These are phyloP conservation scores for Leucozona laternaria DNA, from an alignment of 2,888 invertebrate genomes.

Conservation along the genomic window DNA sequence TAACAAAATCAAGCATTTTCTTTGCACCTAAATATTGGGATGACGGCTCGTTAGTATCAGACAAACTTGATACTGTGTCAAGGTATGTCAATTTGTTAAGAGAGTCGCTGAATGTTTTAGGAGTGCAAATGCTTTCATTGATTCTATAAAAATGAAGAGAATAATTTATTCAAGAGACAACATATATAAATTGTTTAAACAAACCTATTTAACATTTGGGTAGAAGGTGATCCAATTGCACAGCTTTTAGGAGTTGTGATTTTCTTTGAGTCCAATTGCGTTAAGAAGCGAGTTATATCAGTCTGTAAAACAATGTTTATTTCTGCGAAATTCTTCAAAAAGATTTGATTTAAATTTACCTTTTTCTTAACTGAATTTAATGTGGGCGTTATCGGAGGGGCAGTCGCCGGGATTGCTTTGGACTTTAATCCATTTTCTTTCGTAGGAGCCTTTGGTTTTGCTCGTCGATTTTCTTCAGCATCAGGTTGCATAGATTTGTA, in stretches of 20 bases:
- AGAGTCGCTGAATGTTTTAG: constrained; percentile 33
- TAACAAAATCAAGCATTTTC: constrained; percentile 34
- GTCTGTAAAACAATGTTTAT: constrained; percentile 76
- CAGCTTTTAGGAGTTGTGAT: constrained; percentile 22
- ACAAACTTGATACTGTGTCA: constrained; percentile 57
- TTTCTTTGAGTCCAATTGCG: constrained; percentile 72
- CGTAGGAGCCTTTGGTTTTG: constrained; percentile 77
- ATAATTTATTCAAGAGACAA: background rate
- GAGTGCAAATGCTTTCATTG: constrained; percentile 34
- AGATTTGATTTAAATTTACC: constrained; percentile 14
- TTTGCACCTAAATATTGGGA: constrained; percentile 4
- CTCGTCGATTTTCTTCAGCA: constrained; percentile 80
- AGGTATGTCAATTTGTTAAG: constrained; percentile 51
- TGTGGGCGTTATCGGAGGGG: constrained; percentile 15
- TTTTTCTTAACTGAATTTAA: constrained; percentile 59
- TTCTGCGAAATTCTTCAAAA: background rate
- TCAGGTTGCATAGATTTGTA: constrained; percentile 82
- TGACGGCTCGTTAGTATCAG: constrained; percentile 45
- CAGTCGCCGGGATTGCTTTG: constrained; percentile 39
- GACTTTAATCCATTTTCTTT: constrained; percentile 60
- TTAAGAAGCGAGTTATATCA: constrained; percentile 80
- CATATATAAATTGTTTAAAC: background rate
- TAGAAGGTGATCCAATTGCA: constrained; percentile 79
- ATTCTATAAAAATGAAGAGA: constrained; percentile 17
- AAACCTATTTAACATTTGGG: constrained; percentile 79